These are phyloP conservation scores for Bembecia ichneumoniformis DNA, from an alignment of 2,888 invertebrate species.

Conservation along the genomic window DNA sequence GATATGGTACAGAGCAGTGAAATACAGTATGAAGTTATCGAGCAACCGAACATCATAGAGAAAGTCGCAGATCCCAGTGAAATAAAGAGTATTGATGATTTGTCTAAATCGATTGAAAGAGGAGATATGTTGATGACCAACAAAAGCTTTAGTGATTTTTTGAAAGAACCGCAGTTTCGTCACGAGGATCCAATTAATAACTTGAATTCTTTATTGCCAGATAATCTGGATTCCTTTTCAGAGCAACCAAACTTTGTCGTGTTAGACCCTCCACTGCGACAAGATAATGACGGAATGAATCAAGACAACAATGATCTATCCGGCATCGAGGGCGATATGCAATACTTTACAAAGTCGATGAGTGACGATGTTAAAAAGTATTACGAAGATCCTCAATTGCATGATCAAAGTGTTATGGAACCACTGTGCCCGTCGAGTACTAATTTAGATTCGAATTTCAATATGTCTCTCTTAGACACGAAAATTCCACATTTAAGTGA, in stretches of 20 bases:
- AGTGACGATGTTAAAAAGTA: constrained; percentile 65
- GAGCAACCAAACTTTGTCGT: constrained; percentile 60
- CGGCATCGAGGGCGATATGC: constrained; percentile 63
- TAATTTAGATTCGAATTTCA: constrained; percentile 51
- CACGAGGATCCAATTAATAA: constrained; percentile 54
- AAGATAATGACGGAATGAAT: constrained; percentile 38
- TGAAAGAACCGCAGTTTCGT: constrained; percentile 35
- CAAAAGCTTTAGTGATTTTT: constrained; percentile 40
- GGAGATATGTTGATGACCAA: constrained; percentile 53
- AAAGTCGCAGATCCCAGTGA: constrained; percentile 61
- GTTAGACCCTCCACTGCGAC: constrained; percentile 44
- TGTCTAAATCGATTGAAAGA: constrained; percentile 62
- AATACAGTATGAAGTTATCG: constrained; percentile 67
- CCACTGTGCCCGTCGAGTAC: constrained; percentile 54
- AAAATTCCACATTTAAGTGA: constrained; percentile 46
- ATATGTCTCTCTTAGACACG: constrained; percentile 50
- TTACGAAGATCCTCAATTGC: constrained; percentile 55
- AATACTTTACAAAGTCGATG: constrained; percentile 63
- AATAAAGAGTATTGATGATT: constrained; percentile 65
- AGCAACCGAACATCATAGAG: constrained; percentile 67
- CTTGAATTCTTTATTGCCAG: constrained; percentile 53
- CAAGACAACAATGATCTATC: constrained; percentile 52
- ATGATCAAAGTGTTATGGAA: constrained; percentile 48
- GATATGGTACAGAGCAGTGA: constrained; percentile 69
- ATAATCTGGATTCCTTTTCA: constrained; percentile 53